phyloP scores from a whole-genome alignment of 1,140 invertebrate genomes.

The Heliconius melpomene region DNA sequence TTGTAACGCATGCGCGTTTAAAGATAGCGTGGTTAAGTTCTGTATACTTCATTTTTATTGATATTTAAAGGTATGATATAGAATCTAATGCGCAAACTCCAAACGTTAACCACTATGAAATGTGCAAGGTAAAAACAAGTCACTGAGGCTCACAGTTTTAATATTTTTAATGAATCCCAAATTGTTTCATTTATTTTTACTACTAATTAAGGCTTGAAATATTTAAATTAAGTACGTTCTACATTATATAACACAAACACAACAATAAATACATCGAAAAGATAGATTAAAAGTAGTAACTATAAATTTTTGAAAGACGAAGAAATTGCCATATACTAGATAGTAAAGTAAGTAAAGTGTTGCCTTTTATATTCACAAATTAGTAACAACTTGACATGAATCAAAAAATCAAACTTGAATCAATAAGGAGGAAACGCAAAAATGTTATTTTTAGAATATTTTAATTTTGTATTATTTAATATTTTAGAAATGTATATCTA shows the following conservation, averaged over 20 bases:
- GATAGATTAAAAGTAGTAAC: neutral
- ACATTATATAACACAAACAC: neutral
- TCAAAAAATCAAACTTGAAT: too few relatives aligned
- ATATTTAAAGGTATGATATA: slow-evolving; percentile 41
- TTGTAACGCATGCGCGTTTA: slow-evolving; percentile 66
- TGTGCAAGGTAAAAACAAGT: neutral
- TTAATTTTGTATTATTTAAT: too few relatives aligned
- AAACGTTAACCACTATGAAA: slow-evolving; percentile 13
- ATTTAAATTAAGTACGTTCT: neutral
- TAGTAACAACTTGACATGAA: too few relatives aligned
- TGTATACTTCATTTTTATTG: slow-evolving; percentile 63
- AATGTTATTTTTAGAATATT: too few relatives aligned
- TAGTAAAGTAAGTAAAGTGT: too few relatives aligned
- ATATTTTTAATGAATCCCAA: neutral
- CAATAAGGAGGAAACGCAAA: too few relatives aligned
- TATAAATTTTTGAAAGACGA: too few relatives aligned
- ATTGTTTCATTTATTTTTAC: neutral
- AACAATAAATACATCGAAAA: neutral
- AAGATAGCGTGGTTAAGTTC: slow-evolving; percentile 57
- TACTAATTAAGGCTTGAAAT: neutral
- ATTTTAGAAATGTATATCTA: too few relatives aligned
- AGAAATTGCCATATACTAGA: too few relatives aligned
- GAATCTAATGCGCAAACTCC: slow-evolving; percentile 48
- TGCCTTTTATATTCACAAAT: too few relatives aligned
- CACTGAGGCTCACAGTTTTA: neutral